Conservation (phyloP, 2,888 invertebrate species). For the Salpingus planirostris region DNA sequence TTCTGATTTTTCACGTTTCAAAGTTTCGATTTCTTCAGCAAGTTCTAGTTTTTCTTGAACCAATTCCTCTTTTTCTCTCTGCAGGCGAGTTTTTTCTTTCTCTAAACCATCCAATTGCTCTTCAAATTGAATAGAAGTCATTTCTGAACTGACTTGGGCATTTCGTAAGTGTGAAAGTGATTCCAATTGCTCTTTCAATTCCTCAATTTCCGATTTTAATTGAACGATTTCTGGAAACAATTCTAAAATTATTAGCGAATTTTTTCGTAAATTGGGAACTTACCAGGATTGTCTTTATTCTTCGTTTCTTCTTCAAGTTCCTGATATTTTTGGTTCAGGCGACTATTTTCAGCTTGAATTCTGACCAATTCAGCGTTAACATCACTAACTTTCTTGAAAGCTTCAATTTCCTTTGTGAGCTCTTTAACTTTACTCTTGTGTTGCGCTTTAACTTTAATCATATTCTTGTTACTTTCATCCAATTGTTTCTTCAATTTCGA, state of each 20-base stretch:
- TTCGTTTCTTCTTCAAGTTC: conserved; percentile 74
- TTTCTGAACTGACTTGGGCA: conserved; percentile 65
- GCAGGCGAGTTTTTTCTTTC: conserved; percentile 44
- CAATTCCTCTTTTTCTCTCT: conserved; percentile 44
- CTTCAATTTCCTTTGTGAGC: conserved; percentile 64
- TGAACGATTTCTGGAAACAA: conserved; percentile 43
- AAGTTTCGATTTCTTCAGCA: conserved; percentile 46
- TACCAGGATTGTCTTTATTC: no score
- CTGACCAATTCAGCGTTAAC: conserved; percentile 58
- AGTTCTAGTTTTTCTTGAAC: conserved; percentile 49
- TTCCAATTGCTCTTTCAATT: conserved; percentile 52
- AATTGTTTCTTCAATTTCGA: conserved; percentile 58
- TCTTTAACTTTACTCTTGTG: conserved; percentile 66
- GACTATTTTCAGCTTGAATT: conserved; percentile 53
- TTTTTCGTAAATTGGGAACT: conserved; percentile 1
- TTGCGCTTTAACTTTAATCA: conserved; percentile 66
- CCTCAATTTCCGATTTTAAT: conserved; percentile 53
- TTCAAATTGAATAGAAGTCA: conserved; percentile 69
- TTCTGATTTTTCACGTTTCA: conserved; percentile 54
- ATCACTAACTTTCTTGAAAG: conserved; percentile 58
- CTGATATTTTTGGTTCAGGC: conserved; percentile 64
- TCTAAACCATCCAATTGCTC: conserved; percentile 58
- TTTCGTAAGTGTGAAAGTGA: conserved; percentile 55
- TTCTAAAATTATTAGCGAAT: conserved; percentile 6
- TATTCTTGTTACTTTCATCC: conserved; percentile 65